Conservation (phyloP, 2,797 vertebrate species). For the Neosilurus hyrtlii region DNA sequence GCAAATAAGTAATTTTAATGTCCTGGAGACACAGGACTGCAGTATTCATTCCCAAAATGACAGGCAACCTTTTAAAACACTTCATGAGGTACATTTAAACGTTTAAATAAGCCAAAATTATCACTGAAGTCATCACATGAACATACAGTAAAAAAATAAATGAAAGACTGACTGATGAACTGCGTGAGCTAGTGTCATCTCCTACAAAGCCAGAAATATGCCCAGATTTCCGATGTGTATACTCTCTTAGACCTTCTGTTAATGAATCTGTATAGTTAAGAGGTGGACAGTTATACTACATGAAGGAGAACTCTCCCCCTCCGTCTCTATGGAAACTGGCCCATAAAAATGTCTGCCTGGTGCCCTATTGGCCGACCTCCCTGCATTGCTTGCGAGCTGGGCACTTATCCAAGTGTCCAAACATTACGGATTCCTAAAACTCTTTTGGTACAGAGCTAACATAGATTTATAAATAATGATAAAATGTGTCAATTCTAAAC, state of each 20-base stretch:
- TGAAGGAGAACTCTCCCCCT: constrained; percentile 33
- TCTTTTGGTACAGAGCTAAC: constrained; percentile 54
- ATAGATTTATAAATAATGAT: constrained; percentile 41
- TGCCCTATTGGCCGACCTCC: constrained; percentile 51
- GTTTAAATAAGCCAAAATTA: neutral
- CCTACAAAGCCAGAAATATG: neutral
- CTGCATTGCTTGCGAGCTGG: constrained; percentile 42
- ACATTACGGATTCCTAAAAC: constrained; percentile 67
- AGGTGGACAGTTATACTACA: constrained; percentile 42
- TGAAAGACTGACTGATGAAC: neutral
- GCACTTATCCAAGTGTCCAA: constrained; percentile 57
- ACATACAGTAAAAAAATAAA: neutral
- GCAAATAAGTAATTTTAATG: neutral
- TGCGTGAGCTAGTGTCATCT: neutral
- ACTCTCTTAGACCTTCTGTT: neutral
- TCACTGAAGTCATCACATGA: neutral
- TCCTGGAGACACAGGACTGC: neutral
- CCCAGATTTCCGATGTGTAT: constrained; percentile 2
- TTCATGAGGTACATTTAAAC: neutral
- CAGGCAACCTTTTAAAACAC: constrained; percentile 12
- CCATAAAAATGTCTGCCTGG: constrained; percentile 51
- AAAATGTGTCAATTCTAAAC: constrained; percentile 24
- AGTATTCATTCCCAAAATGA: constrained; percentile 9
- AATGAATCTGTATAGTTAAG: constrained; percentile 34
- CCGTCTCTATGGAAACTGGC: constrained; percentile 52